These are phyloP conservation scores for Tryphoninae sp. DNA, from an alignment of 2,888 invertebrate genomes.

Conservation along the genomic window DNA sequence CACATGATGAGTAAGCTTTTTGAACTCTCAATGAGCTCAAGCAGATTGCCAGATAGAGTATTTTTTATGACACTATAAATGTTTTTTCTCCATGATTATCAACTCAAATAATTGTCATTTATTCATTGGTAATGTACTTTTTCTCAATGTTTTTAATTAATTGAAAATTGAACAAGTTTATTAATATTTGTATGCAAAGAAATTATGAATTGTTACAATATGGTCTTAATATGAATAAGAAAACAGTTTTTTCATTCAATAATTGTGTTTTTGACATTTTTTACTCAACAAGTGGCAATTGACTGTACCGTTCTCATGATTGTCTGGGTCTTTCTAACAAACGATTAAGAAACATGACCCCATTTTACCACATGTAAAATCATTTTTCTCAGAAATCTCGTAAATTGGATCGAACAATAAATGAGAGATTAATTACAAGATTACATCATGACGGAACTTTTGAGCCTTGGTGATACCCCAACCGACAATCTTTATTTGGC, in stretches of 20 bases:
- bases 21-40: background rate
- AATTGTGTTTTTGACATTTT: background rate
- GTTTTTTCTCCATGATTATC: background rate
- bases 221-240: background rate
- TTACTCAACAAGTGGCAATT: background rate
- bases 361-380: background rate
- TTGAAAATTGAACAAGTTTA: background rate
- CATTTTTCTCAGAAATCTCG: conserved; percentile 19
- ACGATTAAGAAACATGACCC: background rate
- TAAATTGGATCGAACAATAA: conserved; percentile 13
- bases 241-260: background rate
- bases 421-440: background rate
- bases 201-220: background rate
- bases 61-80: background rate
- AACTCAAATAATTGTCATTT: too few relatives aligned
- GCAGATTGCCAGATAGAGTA: conserved; percentile 4
- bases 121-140: background rate
- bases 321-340: background rate
- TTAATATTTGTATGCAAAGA: background rate
- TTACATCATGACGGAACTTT: conserved; percentile 39
- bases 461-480: conserved; percentile 73
- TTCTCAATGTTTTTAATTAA: background rate
- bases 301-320: background rate
- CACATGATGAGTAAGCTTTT: conserved; percentile 53
- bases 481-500: conserved; percentile 95